Evolutionary conservation across 2,888 invertebrate genomes (phyloP).

Genomic region (Mesorhabditis sp.): DNA sequence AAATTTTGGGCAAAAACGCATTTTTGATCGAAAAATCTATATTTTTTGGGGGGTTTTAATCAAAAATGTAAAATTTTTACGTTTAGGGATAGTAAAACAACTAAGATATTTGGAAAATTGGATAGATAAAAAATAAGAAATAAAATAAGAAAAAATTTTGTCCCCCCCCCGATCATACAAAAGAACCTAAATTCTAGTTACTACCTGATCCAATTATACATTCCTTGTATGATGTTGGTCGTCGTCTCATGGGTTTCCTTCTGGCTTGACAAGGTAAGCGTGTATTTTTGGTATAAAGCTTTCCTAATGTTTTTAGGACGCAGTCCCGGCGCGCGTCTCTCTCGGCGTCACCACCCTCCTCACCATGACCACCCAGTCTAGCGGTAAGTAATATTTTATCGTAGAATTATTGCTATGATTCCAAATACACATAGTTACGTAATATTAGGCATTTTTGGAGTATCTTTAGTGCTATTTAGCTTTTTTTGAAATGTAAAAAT

Average conservation of each 20-base stretch:
- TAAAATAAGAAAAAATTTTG: too few species aligned
- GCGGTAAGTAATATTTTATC: slow-evolving; percentile 18
- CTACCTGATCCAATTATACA: slow-evolving; percentile 78
- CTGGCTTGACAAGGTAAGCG: slow-evolving; percentile 55
- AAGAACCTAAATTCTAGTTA: slow-evolving; percentile 53
- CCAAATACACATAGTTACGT: too few species aligned
- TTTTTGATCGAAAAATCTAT: too few species aligned
- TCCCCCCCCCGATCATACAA: slow-evolving; percentile 10
- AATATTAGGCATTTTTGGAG: background rate
- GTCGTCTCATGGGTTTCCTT: slow-evolving; percentile 61
- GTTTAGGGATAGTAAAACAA: too few species aligned
- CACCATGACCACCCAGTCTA: slow-evolving; percentile 55
- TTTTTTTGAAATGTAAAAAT: background rate
- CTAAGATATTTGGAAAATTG: background rate
- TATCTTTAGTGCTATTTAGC: background rate
- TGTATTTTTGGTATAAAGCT: background rate
- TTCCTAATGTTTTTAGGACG: slow-evolving; percentile 30
- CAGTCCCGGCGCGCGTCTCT: slow-evolving; percentile 58
- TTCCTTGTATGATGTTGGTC: slow-evolving; percentile 91
- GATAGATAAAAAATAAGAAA: too few species aligned
- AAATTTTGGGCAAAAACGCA: too few species aligned
- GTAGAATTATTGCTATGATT: too few species aligned
- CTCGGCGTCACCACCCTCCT: slow-evolving; percentile 54
- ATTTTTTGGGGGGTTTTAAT: too few species aligned
- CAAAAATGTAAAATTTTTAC: too few species aligned